These are phyloP conservation scores for Noctua fimbriata DNA, from an alignment of 2,888 invertebrate genomes.

Conservation along the genomic window DNA sequence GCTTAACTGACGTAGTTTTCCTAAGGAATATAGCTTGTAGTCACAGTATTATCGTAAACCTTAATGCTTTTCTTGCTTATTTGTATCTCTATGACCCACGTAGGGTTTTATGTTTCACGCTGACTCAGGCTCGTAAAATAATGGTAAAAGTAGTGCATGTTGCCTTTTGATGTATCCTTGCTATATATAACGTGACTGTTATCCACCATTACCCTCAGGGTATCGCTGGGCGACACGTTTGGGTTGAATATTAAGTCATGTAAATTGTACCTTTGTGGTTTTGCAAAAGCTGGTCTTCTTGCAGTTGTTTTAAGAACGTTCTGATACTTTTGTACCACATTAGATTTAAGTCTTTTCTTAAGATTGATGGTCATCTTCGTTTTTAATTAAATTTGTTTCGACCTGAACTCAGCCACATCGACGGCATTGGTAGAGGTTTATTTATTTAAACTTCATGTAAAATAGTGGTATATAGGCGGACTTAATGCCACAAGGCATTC, in stretches of 20 bases:
- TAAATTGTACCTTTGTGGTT: background rate
- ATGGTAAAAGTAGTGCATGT: slow-evolving; percentile 43
- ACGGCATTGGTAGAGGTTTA: too few species aligned
- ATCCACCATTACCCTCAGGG: slow-evolving; percentile 13
- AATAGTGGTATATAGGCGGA: too few species aligned
- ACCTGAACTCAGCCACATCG: background rate
- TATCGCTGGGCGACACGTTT: slow-evolving; percentile 25
- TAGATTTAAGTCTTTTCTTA: too few species aligned
- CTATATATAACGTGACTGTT: slow-evolving; percentile 42
- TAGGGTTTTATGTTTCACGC: slow-evolving; percentile 47
- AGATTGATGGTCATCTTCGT: background rate
- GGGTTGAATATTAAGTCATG: slow-evolving; percentile 30
- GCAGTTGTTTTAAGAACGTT: background rate
- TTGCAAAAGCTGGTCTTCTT: background rate
- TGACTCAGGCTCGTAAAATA: slow-evolving; percentile 53
- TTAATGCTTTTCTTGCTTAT: slow-evolving; percentile 34
- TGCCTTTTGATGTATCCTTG: slow-evolving; percentile 42
- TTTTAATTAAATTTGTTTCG: background rate
- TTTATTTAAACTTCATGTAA: too few species aligned
- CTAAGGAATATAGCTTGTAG: slow-evolving; percentile 5
- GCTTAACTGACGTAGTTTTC: background rate
- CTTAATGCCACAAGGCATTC: too few species aligned
- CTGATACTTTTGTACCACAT: background rate
- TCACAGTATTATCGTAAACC: slow-evolving; percentile 36
- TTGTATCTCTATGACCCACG: slow-evolving; percentile 36